Conservation (phyloP, 2,113 vertebrate genomes). For the Oceanodroma tethys region DNA sequence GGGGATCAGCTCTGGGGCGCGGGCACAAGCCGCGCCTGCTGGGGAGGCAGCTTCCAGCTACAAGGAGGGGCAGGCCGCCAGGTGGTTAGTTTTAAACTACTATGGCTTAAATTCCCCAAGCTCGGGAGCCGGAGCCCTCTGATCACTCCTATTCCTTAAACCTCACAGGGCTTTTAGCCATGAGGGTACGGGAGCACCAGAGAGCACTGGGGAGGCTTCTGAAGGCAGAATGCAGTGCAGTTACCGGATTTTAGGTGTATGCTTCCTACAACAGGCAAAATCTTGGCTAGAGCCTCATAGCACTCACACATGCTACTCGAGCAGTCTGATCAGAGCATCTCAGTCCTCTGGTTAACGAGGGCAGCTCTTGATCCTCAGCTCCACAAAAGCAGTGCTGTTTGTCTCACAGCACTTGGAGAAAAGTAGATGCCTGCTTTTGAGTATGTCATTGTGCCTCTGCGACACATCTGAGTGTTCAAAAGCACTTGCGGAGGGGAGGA, state of each 20-base stretch:
- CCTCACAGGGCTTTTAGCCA: background rate
- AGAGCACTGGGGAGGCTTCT: background rate
- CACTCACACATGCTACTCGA: background rate
- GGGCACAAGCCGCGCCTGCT: background rate
- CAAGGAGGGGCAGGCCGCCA: background rate
- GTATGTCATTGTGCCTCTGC: background rate
- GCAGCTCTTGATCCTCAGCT: background rate
- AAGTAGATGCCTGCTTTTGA: background rate
- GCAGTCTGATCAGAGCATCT: background rate
- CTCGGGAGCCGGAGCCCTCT: background rate
- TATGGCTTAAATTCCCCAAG: background rate
- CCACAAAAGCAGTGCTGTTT: background rate
- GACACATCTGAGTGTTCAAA: background rate
- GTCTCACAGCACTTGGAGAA: background rate
- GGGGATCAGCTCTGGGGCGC: background rate
- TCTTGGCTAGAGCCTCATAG: background rate
- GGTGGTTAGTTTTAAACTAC: background rate
- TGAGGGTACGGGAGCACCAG: background rate
- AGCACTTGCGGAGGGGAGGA: background rate
- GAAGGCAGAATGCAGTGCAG: background rate
- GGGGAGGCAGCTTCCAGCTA: background rate
- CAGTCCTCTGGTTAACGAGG: fast-evolving
- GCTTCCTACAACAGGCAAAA: background rate
- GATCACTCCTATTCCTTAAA: background rate
- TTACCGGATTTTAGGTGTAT: background rate